phyloP scores from a whole-genome alignment of 2,888 invertebrate genomes.

The Tipula confusa region DNA sequence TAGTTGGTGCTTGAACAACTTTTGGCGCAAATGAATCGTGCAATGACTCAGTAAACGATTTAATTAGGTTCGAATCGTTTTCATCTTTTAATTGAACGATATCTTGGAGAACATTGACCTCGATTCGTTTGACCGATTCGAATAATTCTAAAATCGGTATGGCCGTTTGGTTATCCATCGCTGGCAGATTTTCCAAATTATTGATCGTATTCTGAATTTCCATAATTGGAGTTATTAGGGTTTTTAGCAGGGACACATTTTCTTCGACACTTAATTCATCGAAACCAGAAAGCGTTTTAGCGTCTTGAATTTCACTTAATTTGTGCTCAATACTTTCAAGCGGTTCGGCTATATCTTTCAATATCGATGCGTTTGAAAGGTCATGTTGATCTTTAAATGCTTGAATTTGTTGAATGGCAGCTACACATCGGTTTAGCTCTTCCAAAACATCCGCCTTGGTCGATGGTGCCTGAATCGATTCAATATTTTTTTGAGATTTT shows the following conservation, averaged over 20 bases:
- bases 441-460: background rate
- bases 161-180: conserved; percentile 29
- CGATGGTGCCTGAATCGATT: background rate
- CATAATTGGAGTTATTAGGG: conserved; percentile 34
- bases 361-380: conserved; percentile 36
- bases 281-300: conserved; percentile 37
- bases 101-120: conserved; percentile 43
- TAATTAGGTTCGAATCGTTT: conserved; percentile 53
- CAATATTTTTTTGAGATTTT: background rate
- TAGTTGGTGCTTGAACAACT: background rate
- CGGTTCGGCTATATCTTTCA: conserved; percentile 35
- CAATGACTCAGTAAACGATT: background rate
- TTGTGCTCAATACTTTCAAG: conserved; percentile 43
- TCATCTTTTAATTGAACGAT: conserved; percentile 52
- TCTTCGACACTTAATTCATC: conserved; percentile 37
- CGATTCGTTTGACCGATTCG: conserved; percentile 29
- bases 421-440: background rate
- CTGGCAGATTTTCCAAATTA: conserved; percentile 32
- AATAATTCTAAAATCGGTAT: conserved; percentile 31
- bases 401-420: background rate
- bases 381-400: background rate
- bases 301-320: conserved; percentile 37
- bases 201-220: conserved; percentile 35
- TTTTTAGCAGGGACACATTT: conserved; percentile 35
- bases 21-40: background rate